Base-by-base conservation (phyloP, 2,888 invertebrate genomes). In the Psococerastis gibbosa region DNA sequence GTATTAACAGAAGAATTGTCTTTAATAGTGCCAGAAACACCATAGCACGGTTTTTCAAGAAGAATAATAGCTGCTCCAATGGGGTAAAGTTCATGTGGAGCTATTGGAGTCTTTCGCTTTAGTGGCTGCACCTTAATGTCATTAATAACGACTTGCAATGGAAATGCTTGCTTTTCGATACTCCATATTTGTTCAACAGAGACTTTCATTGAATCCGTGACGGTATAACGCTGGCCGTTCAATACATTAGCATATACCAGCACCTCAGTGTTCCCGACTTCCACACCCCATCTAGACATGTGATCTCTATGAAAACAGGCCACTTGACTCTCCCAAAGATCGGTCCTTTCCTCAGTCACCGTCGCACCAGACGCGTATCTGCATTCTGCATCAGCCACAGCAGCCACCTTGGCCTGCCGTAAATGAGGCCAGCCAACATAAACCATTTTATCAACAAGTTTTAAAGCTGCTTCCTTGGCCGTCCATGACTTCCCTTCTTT, bases 371-470 rank as follows among this genome's bases (percentile, higher is more conserved):
- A n/a, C n/a, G n/a, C n/a, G n/a, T n/a, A n/a, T n/a, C n/a, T n/a
- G n/a, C n/a, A n/a, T n/a, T n/a, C n/a, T n/a, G n/a, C n/a, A n/a
- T n/a, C n/a, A n/a, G n/a, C n/a, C n/a, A n/a, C n/a, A n/a, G n/a
- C n/a, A 13, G 63, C 70, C 63, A 60, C 77, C 74, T 71, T 74
- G 13, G 85, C 87, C 60, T 84, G 82, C n/a, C 73, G 68, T 43
- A 97, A 69, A 64, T 94, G 88, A 0, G 97, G 97, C 94, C 94
- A 97, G 3, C 76, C 75, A 3, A 88, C 83, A 66, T 75, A 83
- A 2, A 92, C 70, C 35, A 68, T 64, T 57, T 77, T 73, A 1
- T 82, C 84, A 9, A 94, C 58, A 31, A 80, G 59, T 33, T 77
- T 67, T n/a, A n/a, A n/a, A 5, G 64, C 56, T 0, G 80, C 78